These are phyloP conservation scores for Ptiloglossa arizonensis DNA, from an alignment of 1,140 invertebrate genomes.

Conservation along the genomic window DNA sequence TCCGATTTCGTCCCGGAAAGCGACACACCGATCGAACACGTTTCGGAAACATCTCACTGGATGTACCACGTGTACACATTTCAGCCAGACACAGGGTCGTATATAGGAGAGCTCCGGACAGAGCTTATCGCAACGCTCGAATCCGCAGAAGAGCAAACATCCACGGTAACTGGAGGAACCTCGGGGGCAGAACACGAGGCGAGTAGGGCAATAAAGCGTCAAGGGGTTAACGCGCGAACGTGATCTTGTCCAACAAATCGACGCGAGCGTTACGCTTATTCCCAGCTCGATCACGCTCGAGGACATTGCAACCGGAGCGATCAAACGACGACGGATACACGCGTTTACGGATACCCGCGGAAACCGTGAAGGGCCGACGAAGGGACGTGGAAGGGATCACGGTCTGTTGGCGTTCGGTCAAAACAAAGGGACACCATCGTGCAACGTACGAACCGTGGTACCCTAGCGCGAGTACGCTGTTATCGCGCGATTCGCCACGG, in stretches of 20 bases:
- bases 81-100: too few species aligned
- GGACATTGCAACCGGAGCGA: not conserved
- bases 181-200: not conserved
- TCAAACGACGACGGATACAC: not conserved
- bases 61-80: too few species aligned
- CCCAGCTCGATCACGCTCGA: constrained; percentile 10
- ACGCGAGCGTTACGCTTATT: not conserved
- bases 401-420: constrained; percentile 61
- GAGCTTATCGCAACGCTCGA: not conserved
- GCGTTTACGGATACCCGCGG: constrained; percentile 31
- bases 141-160: not conserved
- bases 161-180: not conserved
- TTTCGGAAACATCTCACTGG: too few species aligned
- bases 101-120: too few species aligned
- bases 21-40: too few species aligned
- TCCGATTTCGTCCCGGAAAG: too few species aligned
- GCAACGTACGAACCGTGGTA: too few species aligned
- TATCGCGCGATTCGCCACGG: too few species aligned
- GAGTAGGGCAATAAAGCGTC: not conserved
- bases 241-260: constrained; percentile 8
- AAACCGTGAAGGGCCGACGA: constrained; percentile 30
- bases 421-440: constrained; percentile 51
- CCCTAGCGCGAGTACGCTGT: too few species aligned
- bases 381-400: constrained; percentile 35
- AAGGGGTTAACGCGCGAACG: not conserved